Evolutionary conservation across 2,888 invertebrate species (phyloP).

Genomic region (Cyrtodaria siliqua): DNA sequence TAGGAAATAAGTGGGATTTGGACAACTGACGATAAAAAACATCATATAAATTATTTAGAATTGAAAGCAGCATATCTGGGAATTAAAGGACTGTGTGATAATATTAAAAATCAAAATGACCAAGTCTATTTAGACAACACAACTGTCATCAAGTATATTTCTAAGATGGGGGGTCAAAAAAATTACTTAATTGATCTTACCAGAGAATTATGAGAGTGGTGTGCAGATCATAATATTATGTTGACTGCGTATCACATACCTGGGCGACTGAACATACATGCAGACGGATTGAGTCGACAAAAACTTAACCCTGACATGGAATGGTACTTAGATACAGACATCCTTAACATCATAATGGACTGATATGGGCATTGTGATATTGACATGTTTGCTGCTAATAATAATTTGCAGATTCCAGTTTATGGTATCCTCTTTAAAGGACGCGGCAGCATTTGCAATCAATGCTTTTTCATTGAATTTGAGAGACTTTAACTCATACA

Average conservation of each 20-base stretch:
- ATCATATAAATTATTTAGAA: conserved; percentile 38
- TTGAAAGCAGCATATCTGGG: conserved; percentile 32
- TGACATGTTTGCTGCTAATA: no score
- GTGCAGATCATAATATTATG: conserved; percentile 20
- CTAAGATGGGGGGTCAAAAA: no score
- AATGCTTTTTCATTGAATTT: no score
- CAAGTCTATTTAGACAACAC: conserved; percentile 29
- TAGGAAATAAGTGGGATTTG: conserved; percentile 18
- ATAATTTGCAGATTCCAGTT: no score
- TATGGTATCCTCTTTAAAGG: no score
- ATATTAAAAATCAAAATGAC: conserved; percentile 13
- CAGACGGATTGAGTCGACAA: conserved; percentile 28
- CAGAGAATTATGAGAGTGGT: conserved; percentile 24
- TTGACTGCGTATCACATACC: conserved; percentile 30
- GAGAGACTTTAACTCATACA: neutral
- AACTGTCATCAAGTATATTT: conserved; percentile 30
- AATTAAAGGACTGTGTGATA: no score
- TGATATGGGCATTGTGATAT: no score
- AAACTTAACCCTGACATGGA: conserved; percentile 30
- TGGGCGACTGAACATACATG: conserved; percentile 20
- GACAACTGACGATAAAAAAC: conserved; percentile 6
- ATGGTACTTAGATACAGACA: conserved; percentile 10
- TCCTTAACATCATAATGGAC: conserved; percentile 1
- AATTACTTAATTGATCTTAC: conserved; percentile 35
- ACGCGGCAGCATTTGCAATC: no score